Evolutionary conservation across 2,113 vertebrate species (phyloP).

Genomic region (Gobio gobio): DNA sequence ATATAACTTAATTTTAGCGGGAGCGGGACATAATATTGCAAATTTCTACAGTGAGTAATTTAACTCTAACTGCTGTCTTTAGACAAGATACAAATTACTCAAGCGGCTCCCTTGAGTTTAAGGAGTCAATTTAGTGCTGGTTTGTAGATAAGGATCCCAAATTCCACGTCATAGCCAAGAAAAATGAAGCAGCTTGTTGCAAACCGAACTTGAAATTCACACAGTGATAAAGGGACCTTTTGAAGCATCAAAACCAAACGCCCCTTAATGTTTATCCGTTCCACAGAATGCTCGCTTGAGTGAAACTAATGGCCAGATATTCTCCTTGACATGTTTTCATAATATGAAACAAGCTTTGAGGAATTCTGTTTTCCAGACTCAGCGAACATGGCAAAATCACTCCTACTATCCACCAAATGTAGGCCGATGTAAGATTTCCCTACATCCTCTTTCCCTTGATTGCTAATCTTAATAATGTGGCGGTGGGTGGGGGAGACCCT

Average conservation of each 20-base stretch:
- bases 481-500: constrained; percentile 56
- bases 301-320: constrained; percentile 5
- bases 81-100: constrained; percentile 21
- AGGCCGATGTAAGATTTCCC: constrained; percentile 64
- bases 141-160: constrained; percentile 27
- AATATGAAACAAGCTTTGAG: constrained; percentile 2
- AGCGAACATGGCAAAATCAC: background rate
- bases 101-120: background rate
- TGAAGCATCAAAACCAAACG: constrained; percentile 4
- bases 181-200: constrained; percentile 14
- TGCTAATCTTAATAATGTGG: constrained; percentile 70
- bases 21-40: background rate
- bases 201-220: background rate
- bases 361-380: background rate
- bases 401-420: constrained; percentile 40
- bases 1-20: background rate
- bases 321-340: constrained; percentile 23
- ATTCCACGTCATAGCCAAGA: constrained; percentile 17
- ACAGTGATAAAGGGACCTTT: constrained; percentile 32
- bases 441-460: constrained; percentile 61
- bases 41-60: constrained; percentile 57
- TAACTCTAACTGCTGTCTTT: constrained; percentile 17
- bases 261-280: constrained; percentile 11
- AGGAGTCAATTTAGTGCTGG: background rate
- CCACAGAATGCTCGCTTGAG: background rate